Evolutionary conservation across 1,140 invertebrate genomes (phyloP).

Genomic region (Zaprionus ghesquierei): DNA sequence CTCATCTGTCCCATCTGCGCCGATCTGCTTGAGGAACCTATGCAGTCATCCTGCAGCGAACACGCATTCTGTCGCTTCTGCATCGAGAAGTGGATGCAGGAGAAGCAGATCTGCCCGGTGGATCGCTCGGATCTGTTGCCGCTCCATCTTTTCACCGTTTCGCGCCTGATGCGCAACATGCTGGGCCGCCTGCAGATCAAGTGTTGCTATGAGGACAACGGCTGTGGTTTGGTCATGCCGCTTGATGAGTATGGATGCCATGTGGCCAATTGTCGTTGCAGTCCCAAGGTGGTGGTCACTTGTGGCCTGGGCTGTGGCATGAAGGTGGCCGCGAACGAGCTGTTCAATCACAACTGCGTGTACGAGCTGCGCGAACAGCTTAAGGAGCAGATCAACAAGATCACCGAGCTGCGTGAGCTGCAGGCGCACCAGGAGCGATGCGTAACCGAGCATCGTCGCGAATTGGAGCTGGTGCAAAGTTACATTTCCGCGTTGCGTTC

Average conservation of each 20-base stretch:
- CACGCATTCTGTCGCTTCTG: constrained; percentile 56
- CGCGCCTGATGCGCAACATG: constrained; percentile 66
- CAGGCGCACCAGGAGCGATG: constrained; percentile 25
- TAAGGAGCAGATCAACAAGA: constrained; percentile 11
- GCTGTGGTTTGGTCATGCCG: constrained; percentile 22
- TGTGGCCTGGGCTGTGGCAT: constrained; percentile 55
- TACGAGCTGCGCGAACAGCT: constrained; percentile 45
- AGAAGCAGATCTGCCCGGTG: constrained; percentile 58
- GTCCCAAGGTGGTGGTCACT: constrained; percentile 50
- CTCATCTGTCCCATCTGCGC: constrained; percentile 60
- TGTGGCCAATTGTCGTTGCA: constrained; percentile 42
- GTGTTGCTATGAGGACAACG: constrained; percentile 44
- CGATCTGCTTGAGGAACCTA: constrained; percentile 57
- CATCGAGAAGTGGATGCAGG: constrained; percentile 58
- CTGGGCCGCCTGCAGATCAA: constrained; percentile 46
- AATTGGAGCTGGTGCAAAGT: constrained; percentile 59
- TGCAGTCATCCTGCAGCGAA: constrained; percentile 57
- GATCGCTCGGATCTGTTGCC: constrained; percentile 40
- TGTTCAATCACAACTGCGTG: constrained; percentile 51
- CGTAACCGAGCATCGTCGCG: constrained; percentile 38
- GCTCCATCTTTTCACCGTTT: constrained; percentile 31
- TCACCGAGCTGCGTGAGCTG: constrained; percentile 15
- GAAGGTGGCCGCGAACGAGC: constrained; percentile 58
- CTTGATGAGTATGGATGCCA: constrained; percentile 53
- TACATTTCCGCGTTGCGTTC: constrained; percentile 56